Percentiles rank a stretch among this genome's conserved stretches.
phyloP scores from a whole-genome alignment of 2,888 invertebrate species.

The Diabrotica balteata region DNA sequence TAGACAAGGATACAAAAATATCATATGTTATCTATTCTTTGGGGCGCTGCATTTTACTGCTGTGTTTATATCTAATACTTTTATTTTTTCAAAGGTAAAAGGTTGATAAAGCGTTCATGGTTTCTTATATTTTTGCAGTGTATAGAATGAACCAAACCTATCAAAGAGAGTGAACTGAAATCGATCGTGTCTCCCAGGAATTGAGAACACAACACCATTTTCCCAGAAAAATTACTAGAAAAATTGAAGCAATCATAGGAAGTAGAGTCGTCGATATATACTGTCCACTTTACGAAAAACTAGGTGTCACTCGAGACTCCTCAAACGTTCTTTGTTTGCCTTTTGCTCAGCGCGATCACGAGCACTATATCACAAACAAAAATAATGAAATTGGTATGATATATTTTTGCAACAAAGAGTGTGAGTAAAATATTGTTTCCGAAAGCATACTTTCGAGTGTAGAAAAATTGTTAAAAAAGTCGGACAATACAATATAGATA shows the following conservation, averaged over 20 bases:
- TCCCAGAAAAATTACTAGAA: constrained; percentile 19
- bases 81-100: background rate
- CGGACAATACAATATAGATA: background rate
- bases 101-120: background rate
- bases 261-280: constrained; percentile 17
- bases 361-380: too few relatives aligned
- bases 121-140: constrained; percentile 1
- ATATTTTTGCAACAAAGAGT: too few relatives aligned
- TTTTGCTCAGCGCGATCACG: background rate
- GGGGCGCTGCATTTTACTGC: too few relatives aligned
- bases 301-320: constrained; percentile 1
- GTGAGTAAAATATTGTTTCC: background rate
- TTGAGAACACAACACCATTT: constrained; percentile 23
- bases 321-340: background rate
- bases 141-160: constrained; percentile 24
- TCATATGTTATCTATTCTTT: too few relatives aligned
- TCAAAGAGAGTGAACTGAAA: constrained; percentile 34
- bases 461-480: background rate
- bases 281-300: background rate
- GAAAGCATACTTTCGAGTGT: background rate
- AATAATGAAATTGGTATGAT: background rate
- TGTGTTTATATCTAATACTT: background rate
- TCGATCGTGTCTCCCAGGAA: constrained; percentile 29
- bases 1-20: too few relatives aligned
- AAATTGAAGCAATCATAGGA: constrained; percentile 20